A percentile compares a stretch with the other conserved stretches of the same genome.
Conservation (phyloP, 2,113 vertebrate genomes). For the Talpa occidentalis region DNA sequence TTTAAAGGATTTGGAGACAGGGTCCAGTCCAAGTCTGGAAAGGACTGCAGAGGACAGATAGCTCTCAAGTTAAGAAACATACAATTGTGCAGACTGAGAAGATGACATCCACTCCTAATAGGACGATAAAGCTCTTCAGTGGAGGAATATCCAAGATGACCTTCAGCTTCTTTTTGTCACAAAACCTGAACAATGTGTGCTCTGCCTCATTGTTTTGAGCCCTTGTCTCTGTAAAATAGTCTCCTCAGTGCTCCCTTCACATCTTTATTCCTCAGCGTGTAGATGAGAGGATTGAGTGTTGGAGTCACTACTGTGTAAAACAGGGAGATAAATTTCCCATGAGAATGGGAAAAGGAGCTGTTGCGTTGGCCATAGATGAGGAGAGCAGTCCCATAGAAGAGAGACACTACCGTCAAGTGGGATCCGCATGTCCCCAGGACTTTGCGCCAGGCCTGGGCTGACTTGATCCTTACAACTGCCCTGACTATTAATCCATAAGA, state of each 20-base stretch:
- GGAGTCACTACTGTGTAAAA: constrained; percentile 63
- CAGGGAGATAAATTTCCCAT: constrained; percentile 62
- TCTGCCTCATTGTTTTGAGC: background rate
- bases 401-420: constrained; percentile 52
- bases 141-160: background rate
- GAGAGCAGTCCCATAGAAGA: constrained; percentile 62
- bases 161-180: background rate
- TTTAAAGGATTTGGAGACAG: background rate
- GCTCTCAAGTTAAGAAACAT: background rate
- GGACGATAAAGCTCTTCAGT: background rate
- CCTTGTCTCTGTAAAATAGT: background rate
- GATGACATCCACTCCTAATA: too few relatives aligned
- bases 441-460: constrained; percentile 51
- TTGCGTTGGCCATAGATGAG: constrained; percentile 59
- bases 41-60: background rate
- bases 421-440: constrained; percentile 40
- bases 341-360: constrained; percentile 22
- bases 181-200: background rate
- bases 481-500: constrained; percentile 58
- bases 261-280: constrained; percentile 62
- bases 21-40: background rate
- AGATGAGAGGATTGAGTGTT: constrained; percentile 63
- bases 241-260: constrained; percentile 47
- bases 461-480: constrained; percentile 28
- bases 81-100: too few relatives aligned